These are phyloP conservation scores for Lymantria monacha DNA, from an alignment of 2,888 invertebrate genomes.

Conservation along the genomic window DNA sequence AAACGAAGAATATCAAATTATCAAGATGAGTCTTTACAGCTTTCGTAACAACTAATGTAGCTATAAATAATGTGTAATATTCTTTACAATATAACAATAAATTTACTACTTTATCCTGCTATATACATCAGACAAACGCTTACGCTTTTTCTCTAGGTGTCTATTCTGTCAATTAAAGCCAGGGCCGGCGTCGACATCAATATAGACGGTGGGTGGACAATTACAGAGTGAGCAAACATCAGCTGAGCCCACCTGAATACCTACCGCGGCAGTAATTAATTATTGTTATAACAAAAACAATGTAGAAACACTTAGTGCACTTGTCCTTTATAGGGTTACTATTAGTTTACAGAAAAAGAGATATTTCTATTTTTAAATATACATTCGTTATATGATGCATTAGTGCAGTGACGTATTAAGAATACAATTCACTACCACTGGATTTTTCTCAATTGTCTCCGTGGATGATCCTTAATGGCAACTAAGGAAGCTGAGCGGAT, in stretches of 20 bases:
- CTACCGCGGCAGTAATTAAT: conserved; percentile 61
- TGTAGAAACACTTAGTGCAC: conserved; percentile 61
- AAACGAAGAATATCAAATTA: too few species aligned
- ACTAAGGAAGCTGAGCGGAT: too few species aligned
- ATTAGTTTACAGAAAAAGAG: conserved; percentile 14
- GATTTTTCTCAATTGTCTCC: too few species aligned
- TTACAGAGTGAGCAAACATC: conserved; percentile 68
- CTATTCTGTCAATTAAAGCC: conserved; percentile 37
- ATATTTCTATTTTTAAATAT: neutral
- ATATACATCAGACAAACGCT: neutral
- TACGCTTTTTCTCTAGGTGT: conserved; percentile 16
- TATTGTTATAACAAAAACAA: conserved; percentile 68
- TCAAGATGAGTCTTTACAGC: too few species aligned
- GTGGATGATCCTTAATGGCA: too few species aligned
- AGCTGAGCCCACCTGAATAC: conserved; percentile 63
- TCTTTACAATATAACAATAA: neutral
- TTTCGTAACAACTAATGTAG: too few species aligned
- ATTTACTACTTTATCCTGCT: neutral
- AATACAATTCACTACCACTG: too few species aligned
- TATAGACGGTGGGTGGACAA: conserved; percentile 67
- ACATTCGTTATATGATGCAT: too few species aligned
- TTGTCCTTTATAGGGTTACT: conserved; percentile 55
- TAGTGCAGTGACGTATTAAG: too few species aligned
- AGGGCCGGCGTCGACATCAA: conserved; percentile 53
- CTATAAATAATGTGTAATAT: too few species aligned